Base-by-base conservation (phyloP, 2,113 vertebrate species). In the Ifrita kowaldi region DNA sequence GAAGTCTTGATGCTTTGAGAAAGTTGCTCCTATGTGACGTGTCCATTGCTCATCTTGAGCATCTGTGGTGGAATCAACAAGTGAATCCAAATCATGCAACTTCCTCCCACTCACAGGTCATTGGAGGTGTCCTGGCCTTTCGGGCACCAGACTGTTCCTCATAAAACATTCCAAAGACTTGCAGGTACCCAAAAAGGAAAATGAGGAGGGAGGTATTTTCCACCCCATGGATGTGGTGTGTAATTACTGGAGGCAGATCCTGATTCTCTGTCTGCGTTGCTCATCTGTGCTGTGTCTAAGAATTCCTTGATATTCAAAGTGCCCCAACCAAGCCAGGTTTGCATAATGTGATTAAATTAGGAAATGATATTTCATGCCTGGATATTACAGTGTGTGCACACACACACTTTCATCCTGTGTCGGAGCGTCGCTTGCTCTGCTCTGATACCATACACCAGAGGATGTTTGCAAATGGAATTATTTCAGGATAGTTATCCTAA, bases 261-360 rank as follows among this genome's bases (percentile, higher is more conserved):
- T 47, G 78, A 32, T 69, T 30, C 68, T 39, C 46, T 10, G 59
- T 49, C 81, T 75, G 68, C 1, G 0, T 80, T 91, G 93, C 95
- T 95, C 89, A 68, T 75, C 10, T 2, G 16, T 71, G 77, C 84
- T 56, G 10, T 46, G 73, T 63, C 81, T 79, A 64, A 86, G 82
- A 92, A 95, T 90, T 88, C 88, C 82, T 88, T 96, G 95, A 90
- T 96, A 93, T 88, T 88, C 93, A 89, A 55, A 52, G 71, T 42
- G 70, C 67, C 82, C 59, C 26, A 16, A 46, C 64, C 71, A 42
- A 56, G 62, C 33, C 91, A 76, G 74, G 46, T 84, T 84, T 87
- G n/a, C 91, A 57, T 91, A 47, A 70, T 19, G 21, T 12, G 64
- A 77, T 87, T 81, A 22, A 60, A 26, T 65, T 42, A 87, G 46